Evolutionary conservation across 2,113 vertebrate species (phyloP).

Genomic region (Cyphomyrus plagiostoma): DNA sequence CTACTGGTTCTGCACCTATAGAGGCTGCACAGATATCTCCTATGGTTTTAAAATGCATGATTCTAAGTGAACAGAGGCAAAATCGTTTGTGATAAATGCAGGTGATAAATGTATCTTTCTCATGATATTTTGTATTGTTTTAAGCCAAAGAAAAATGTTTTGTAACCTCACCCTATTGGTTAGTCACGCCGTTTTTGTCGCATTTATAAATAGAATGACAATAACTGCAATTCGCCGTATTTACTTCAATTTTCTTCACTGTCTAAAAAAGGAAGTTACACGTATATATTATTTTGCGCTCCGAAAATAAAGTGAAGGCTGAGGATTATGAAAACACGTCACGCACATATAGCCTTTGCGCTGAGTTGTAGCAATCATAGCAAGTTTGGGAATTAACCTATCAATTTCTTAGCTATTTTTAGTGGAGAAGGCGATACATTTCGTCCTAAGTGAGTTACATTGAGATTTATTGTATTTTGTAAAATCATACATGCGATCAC

Average conservation of each 20-base stretch:
- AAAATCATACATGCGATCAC: neutral
- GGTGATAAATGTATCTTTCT: neutral
- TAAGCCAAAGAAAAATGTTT: neutral
- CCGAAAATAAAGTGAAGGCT: conserved; percentile 11
- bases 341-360: neutral
- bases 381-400: neutral
- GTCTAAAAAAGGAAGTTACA: neutral
- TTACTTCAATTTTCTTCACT: neutral
- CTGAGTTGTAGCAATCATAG: neutral
- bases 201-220: neutral
- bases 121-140: neutral
- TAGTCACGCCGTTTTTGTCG: neutral
- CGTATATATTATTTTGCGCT: neutral
- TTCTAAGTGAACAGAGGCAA: neutral
- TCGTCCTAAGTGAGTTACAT: neutral
- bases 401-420: neutral
- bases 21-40: neutral
- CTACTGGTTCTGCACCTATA: neutral
- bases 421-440: neutral
- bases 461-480: neutral
- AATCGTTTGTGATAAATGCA: neutral
- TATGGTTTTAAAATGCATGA: neutral
- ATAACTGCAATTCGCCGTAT: neutral
- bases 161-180: neutral
- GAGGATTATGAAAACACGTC: neutral